phyloP scores from a whole-genome alignment of 2,797 vertebrate species.

The Helicolenus hilgendorfi region DNA sequence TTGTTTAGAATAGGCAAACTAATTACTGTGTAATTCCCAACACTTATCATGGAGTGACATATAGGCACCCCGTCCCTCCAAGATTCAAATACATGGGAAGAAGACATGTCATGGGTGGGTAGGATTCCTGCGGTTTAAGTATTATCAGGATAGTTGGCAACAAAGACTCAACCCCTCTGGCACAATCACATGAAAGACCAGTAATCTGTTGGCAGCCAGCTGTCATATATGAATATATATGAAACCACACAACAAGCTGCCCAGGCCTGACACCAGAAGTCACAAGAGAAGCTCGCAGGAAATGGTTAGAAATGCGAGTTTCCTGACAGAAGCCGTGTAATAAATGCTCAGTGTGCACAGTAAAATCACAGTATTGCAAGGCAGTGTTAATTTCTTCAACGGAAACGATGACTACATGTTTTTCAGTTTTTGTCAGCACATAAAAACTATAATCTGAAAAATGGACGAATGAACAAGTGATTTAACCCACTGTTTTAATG shows the following conservation, averaged over 20 bases:
- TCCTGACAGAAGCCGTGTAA: background rate
- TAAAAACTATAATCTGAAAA: background rate
- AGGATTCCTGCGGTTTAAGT: constrained; percentile 67
- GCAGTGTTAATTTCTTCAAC: background rate
- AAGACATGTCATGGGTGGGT: constrained; percentile 61
- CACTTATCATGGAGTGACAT: constrained; percentile 76
- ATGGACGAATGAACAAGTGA: background rate
- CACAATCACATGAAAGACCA: constrained; percentile 73
- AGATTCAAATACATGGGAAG: constrained; percentile 68
- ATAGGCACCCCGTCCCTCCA: constrained; percentile 54
- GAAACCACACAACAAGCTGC: constrained; percentile 43
- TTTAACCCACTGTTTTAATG: background rate
- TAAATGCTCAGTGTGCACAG: background rate
- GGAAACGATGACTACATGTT: background rate
- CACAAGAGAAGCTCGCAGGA: constrained; percentile 2
- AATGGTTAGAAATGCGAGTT: background rate
- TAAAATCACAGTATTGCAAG: background rate
- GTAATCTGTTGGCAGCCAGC: constrained; percentile 79
- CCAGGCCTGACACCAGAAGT: constrained; percentile 16
- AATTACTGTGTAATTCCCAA: constrained; percentile 78
- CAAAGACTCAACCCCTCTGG: constrained; percentile 55
- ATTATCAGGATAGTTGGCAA: constrained; percentile 65
- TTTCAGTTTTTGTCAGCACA: background rate
- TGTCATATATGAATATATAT: constrained; percentile 73
- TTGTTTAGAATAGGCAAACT: constrained; percentile 64